Evolutionary conservation across 2,113 vertebrate genomes (phyloP).

Genomic region (Ammospiza nelsoni): DNA sequence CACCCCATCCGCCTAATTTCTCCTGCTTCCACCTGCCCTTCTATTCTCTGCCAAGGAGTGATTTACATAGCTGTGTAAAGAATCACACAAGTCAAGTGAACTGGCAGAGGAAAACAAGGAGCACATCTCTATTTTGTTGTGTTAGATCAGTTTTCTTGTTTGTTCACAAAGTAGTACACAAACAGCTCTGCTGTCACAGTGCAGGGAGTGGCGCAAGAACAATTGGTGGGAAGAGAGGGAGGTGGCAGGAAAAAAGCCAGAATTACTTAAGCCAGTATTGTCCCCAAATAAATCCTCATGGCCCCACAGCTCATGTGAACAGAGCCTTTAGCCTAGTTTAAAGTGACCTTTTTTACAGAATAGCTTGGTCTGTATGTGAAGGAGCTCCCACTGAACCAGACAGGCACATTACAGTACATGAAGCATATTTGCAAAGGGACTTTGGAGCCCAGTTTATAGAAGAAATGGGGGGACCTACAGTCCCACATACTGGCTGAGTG

Average conservation of each 20-base stretch:
- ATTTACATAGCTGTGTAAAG: not conserved
- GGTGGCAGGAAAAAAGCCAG: constrained; percentile 2
- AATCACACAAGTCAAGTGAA: not conserved
- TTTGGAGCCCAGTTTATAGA: not conserved
- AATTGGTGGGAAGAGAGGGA: constrained; percentile 21
- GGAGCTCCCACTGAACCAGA: not conserved
- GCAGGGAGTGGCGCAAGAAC: not conserved
- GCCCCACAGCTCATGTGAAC: not conserved
- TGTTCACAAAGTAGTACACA: not conserved
- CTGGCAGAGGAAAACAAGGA: constrained; percentile 13
- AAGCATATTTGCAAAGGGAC: not conserved
- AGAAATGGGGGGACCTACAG: not conserved
- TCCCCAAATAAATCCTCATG: constrained; percentile 30
- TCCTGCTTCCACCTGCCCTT: not conserved
- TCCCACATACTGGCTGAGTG: not conserved
- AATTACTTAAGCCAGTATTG: not conserved
- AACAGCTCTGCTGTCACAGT: not conserved
- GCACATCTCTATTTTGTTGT: not conserved
- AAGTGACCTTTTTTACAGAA: constrained; percentile 19
- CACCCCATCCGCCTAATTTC: not conserved
- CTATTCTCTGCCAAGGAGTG: not conserved
- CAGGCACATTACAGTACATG: not conserved
- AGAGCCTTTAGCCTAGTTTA: not conserved
- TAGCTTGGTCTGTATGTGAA: not conserved
- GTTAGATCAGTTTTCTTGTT: constrained; percentile 25